Base-by-base conservation (phyloP, 2,888 invertebrate genomes). In the Philopedon plagiatum region DNA sequence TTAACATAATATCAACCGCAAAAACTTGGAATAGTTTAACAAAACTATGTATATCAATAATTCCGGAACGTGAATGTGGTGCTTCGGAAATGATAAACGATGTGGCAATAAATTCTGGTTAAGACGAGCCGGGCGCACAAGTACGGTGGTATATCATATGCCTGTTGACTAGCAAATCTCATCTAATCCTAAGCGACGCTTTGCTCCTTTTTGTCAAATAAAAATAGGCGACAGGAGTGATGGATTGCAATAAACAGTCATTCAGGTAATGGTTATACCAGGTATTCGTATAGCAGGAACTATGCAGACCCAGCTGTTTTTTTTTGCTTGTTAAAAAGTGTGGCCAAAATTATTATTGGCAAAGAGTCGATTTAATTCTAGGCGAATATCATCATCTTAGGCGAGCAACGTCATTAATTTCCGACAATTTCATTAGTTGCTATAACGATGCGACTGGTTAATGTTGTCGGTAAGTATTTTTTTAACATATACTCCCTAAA, bases 81-180 rank as follows among this genome's bases (percentile, higher is more conserved):
- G 65, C 61, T 65, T 29, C 34, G 61, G 51, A 54, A 71, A 71
- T 71, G 71, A 71, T 71, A 71, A 71, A 71, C 65, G 71, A 71
- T 21, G 29, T 60, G 71, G 65, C 65, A 65, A 71, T 71, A 71
- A 71, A 71, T 71, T 71, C 65, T 60, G 58, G 65, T 71, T 71
- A 71, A 71, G 64, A 64, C 70, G 70, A 64, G 39, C 61, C 57
- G 46, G 60, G 15, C 63, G 44, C 63, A 39, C 54, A 56, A 63
- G 37, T 69, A 62, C 62, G 69, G 62, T 69, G 62, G 64, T 64
- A 57, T 64, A 64, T 70, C 68, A 57, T 58, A 57, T 51, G 70
- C 58, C 51, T 70, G 70, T 70, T 70, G 70, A 67, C 67, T 67
- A 67, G 51, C 67, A 60, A 67, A 60, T 67, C 67, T 60, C 37